A percentile compares a stretch with the other conserved stretches of the same genome.
These are phyloP conservation scores for Cyanistes caeruleus DNA, from an alignment of 2,113 vertebrate genomes.

Conservation along the genomic window DNA sequence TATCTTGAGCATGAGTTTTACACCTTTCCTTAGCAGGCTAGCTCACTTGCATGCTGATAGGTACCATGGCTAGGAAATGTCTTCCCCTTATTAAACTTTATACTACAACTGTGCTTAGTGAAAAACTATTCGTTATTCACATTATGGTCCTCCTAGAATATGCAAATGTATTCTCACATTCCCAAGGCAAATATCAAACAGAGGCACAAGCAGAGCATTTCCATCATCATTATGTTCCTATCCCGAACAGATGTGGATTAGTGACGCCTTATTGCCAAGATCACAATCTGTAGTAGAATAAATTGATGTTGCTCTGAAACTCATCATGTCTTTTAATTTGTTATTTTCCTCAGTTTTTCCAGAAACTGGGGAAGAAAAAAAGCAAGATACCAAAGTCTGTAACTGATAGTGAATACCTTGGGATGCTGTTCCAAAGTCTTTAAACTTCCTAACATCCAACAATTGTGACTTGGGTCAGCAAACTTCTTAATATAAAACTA, in stretches of 20 bases:
- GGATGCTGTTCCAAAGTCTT: not conserved
- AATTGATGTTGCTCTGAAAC: slow-evolving; percentile 23
- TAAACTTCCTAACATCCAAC: not conserved
- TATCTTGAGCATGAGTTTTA: not conserved
- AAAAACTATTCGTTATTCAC: slow-evolving; percentile 3
- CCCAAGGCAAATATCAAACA: slow-evolving; percentile 44
- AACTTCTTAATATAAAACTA: not conserved
- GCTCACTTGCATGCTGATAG: not conserved
- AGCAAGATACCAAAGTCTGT: not conserved
- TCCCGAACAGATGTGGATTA: slow-evolving; percentile 61
- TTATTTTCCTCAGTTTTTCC: not conserved
- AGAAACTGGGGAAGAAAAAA: not conserved
- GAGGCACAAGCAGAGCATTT: slow-evolving; percentile 33
- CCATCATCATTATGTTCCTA: slow-evolving; percentile 37
- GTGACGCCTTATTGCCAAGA: slow-evolving; percentile 36
- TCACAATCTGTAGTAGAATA: slow-evolving; percentile 17
- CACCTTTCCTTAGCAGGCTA: not conserved
- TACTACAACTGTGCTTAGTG: not conserved
- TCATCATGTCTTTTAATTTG: not conserved
- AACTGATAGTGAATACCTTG: not conserved
- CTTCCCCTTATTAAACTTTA: not conserved
- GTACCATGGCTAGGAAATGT: not conserved
- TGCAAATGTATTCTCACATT: slow-evolving; percentile 21
- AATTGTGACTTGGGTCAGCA: not conserved
- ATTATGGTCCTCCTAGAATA: not conserved